Conservation (phyloP, 2,888 invertebrate genomes). For the Rhodophaea formosa region DNA sequence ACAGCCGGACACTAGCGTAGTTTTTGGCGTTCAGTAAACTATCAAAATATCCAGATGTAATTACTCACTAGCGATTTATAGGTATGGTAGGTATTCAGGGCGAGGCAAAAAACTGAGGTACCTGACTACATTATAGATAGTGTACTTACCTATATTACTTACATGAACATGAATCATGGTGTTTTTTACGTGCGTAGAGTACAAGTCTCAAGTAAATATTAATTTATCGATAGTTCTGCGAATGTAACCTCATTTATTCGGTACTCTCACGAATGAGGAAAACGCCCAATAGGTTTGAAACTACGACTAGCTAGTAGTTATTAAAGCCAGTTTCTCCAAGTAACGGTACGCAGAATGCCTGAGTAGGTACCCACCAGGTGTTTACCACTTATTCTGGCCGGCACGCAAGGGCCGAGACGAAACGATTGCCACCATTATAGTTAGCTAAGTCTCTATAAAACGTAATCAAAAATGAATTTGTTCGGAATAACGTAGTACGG, state of each 20-base stretch:
- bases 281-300: slow-evolving; percentile 9
- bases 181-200: neutral
- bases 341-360: slow-evolving; percentile 59
- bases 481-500: neutral
- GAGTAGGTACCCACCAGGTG: slow-evolving; percentile 48
- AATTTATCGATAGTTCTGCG: neutral
- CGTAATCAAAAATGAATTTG: slow-evolving; percentile 15
- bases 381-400: slow-evolving; percentile 30
- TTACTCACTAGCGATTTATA: neutral
- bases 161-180: neutral
- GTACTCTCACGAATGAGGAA: slow-evolving; percentile 5
- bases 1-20: neutral
- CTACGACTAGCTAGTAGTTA: slow-evolving; percentile 33
- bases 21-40: neutral
- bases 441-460: slow-evolving; percentile 11
- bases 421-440: slow-evolving; percentile 37
- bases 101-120: neutral
- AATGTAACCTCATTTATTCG: slow-evolving; percentile 7
- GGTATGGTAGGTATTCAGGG: too few relatives aligned
- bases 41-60: neutral
- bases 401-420: slow-evolving; percentile 33
- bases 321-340: slow-evolving; percentile 53
- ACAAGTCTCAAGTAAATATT: neutral
- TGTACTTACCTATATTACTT: neutral
- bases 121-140: too few relatives aligned